Conservation (phyloP, 2,797 vertebrate species). For the Hafferia zeledoni region DNA sequence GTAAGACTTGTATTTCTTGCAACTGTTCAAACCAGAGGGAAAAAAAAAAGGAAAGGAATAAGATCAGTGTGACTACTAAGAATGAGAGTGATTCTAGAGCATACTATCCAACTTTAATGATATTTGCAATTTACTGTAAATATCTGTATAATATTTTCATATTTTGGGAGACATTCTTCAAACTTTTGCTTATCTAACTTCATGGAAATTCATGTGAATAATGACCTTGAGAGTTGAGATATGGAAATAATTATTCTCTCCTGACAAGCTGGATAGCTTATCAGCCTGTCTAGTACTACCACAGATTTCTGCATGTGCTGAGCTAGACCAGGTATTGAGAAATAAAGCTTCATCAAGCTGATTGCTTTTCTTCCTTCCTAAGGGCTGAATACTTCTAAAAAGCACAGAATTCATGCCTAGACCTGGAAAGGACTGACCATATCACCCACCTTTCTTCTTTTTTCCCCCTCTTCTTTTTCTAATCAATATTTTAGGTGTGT, state of each 20-base stretch:
- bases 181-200: not conserved
- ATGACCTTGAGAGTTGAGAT: not conserved
- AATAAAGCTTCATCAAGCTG: not conserved
- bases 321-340: not conserved
- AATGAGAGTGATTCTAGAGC: not conserved
- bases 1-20: not conserved
- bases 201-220: not conserved
- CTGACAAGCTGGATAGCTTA: not conserved
- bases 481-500: not conserved
- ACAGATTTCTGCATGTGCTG: not conserved
- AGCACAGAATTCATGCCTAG: not conserved
- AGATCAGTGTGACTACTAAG: not conserved
- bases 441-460: not conserved
- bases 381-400: not conserved
- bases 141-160: not conserved
- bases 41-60: not conserved
- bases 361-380: not conserved
- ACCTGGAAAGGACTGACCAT: not conserved
- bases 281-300: not conserved
- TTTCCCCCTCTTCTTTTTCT: not conserved
- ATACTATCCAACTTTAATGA: not conserved
- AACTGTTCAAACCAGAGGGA: not conserved
- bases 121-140: slow-evolving; percentile 4
- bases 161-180: not conserved
- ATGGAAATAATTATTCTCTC: slow-evolving; percentile 24